Conservation (phyloP, 2,113 vertebrate genomes). For the Boulengeromyrus knoepffleri region DNA sequence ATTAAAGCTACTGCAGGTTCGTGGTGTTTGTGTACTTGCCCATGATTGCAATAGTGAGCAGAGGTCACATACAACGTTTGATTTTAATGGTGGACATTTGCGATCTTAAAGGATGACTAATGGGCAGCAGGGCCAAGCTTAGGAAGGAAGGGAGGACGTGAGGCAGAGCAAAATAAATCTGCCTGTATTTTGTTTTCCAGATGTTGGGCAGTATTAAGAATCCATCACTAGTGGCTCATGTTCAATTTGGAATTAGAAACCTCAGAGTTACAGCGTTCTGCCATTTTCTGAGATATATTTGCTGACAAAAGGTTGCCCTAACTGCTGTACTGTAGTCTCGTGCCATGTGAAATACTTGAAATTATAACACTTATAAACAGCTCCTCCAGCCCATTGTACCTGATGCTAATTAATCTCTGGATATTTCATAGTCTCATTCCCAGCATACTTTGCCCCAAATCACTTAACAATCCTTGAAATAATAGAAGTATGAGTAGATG, state of each 20-base stretch:
- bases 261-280: neutral
- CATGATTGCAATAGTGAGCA: neutral
- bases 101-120: neutral
- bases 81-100: neutral
- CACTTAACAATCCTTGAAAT: neutral
- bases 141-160: neutral
- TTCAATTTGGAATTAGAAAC: neutral
- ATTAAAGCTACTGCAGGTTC: neutral
- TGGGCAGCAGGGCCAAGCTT: neutral
- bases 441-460: neutral
- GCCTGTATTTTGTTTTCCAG: slow-evolving; percentile 1
- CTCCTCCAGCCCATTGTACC: neutral
- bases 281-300: neutral
- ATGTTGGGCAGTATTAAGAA: neutral
- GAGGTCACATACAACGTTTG: neutral
- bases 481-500: neutral
- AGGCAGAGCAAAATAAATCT: neutral
- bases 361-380: neutral
- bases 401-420: neutral
- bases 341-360: neutral
- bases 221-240: neutral
- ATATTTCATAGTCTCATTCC: neutral
- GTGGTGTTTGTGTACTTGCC: neutral
- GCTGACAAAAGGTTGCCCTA: neutral
- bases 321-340: neutral